A percentile compares a stretch with the other conserved stretches of the same genome.
These are phyloP conservation scores for Seira sanloemensis DNA, from an alignment of 2,888 invertebrate species.

Conservation along the genomic window DNA sequence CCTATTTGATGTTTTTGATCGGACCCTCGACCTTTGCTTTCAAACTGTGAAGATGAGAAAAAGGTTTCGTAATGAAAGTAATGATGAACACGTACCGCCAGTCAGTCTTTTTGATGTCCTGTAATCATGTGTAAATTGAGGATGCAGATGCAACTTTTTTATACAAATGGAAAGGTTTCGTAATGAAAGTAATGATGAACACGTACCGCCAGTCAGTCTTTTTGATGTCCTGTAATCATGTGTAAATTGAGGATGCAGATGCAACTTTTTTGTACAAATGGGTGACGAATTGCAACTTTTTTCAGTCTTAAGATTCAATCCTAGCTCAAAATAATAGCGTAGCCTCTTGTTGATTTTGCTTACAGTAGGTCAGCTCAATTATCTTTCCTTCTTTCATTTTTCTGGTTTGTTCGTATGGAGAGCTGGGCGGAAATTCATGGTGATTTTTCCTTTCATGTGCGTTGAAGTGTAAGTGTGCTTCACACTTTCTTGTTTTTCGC, in stretches of 20 bases:
- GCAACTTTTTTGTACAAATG: neutral
- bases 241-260: neutral
- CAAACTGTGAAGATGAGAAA: no score
- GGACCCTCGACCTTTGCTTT: no score
- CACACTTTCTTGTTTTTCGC: slow-evolving; percentile 33
- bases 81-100: slow-evolving; percentile 47
- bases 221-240: no score
- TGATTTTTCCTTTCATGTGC: slow-evolving; percentile 16
- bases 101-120: slow-evolving; percentile 30
- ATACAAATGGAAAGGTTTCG: no score
- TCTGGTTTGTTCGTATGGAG: no score
- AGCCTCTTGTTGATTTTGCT: no score
- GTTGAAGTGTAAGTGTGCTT: neutral
- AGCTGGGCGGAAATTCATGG: slow-evolving; percentile 50
- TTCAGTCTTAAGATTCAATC: no score
- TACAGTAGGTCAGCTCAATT: no score
- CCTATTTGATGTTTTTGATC: no score
- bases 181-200: slow-evolving; percentile 57
- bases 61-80: slow-evolving; percentile 12
- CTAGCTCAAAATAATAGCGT: no score
- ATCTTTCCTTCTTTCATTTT: no score
- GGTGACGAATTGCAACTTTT: no score
- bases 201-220: slow-evolving; percentile 27
- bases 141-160: slow-evolving; percentile 39
- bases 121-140: slow-evolving; percentile 19